phyloP scores from a whole-genome alignment of 2,113 vertebrate genomes.

The Cariama cristata region DNA sequence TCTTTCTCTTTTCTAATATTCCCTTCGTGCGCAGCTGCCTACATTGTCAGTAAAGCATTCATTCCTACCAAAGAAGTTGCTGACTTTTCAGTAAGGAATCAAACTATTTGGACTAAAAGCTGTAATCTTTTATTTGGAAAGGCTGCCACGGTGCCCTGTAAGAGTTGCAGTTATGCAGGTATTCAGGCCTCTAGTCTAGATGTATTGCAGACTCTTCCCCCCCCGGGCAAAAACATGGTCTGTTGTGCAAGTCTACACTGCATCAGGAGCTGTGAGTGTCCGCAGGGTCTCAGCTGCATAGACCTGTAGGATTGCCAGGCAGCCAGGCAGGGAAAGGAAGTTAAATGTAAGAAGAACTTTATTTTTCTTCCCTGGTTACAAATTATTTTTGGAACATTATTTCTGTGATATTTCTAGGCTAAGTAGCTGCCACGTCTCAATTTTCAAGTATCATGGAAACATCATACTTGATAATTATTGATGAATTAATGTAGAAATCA shows the following conservation, averaged over 20 bases:
- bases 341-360: neutral
- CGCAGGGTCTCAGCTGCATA: neutral
- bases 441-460: neutral
- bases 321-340: neutral
- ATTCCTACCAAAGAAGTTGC: neutral
- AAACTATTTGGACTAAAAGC: neutral
- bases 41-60: neutral
- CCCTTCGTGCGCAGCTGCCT: neutral
- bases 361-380: neutral
- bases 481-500: neutral
- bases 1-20: neutral
- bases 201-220: neutral
- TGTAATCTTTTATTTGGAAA: neutral
- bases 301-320: neutral
- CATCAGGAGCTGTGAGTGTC: neutral
- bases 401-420: neutral
- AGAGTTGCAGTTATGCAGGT: neutral
- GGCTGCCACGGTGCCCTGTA: neutral
- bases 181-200: neutral
- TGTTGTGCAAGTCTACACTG: neutral
- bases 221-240: neutral
- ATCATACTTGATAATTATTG: neutral
- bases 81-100: neutral
- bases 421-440: neutral
- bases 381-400: neutral